Percentiles rank a stretch among this genome's conserved stretches.
These are phyloP conservation scores for Cosmopolites sordidus DNA, from an alignment of 2,888 invertebrate genomes.

Conservation along the genomic window DNA sequence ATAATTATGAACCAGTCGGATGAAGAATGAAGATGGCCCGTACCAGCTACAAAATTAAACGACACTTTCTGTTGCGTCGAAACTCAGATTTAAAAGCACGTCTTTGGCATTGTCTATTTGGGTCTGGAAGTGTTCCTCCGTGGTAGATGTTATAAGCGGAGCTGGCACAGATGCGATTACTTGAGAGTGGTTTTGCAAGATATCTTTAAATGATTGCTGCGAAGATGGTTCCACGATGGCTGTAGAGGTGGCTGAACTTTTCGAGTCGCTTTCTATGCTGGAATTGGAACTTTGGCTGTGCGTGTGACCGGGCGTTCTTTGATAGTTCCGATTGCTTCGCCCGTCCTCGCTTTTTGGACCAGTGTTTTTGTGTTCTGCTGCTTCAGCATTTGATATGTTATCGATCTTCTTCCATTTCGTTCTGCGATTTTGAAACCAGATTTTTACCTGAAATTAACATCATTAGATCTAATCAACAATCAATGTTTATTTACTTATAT, in stretches of 20 bases:
- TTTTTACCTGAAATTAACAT: conserved; percentile 66
- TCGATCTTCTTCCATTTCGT: conserved; percentile 90
- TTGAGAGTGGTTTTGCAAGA: conserved; percentile 34
- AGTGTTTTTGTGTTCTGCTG: conserved; percentile 72
- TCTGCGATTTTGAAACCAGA: conserved; percentile 85
- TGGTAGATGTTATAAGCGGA: conserved; percentile 32
- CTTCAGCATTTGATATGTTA: conserved; percentile 84
- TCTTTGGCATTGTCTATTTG: conserved; percentile 45
- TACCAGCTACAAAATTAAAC: conserved; percentile 9
- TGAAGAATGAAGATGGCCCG: too few species aligned
- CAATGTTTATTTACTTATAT: not conserved
- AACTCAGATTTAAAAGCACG: conserved; percentile 44
- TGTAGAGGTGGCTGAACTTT: conserved; percentile 41
- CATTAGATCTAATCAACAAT: not conserved
- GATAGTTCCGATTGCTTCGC: conserved; percentile 33
- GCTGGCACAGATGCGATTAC: conserved; percentile 29
- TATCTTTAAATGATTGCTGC: conserved; percentile 43
- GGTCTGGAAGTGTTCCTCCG: conserved; percentile 36
- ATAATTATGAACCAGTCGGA: conserved; percentile 1
- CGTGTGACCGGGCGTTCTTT: conserved; percentile 34
- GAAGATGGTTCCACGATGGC: conserved; percentile 31
- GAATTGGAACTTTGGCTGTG: conserved; percentile 46
- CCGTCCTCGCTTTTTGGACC: conserved; percentile 37
- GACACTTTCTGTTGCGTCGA: conserved; percentile 35
- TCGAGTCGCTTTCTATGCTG: conserved; percentile 46